These are phyloP conservation scores for Holacanthus passer DNA, from an alignment of 2,113 vertebrate genomes.

Conservation along the genomic window DNA sequence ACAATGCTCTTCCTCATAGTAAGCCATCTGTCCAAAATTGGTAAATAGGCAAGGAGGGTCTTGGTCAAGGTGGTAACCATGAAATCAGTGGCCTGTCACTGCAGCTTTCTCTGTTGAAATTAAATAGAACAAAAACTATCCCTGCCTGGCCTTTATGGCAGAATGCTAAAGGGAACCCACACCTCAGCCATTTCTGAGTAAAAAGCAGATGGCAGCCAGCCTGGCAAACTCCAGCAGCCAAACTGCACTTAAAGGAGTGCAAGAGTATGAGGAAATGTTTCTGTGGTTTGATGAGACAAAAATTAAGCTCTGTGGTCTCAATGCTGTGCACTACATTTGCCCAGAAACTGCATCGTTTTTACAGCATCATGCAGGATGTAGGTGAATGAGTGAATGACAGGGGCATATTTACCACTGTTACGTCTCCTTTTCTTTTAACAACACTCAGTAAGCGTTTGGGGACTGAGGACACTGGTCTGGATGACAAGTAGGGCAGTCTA, in stretches of 20 bases:
- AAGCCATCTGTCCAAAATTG: slow-evolving; percentile 18
- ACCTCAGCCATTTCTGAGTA: background rate
- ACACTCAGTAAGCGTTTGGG: no score
- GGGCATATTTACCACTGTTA: no score
- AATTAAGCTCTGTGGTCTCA: slow-evolving; percentile 17
- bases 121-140: slow-evolving; percentile 1
- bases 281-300: slow-evolving; percentile 24
- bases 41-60: slow-evolving; percentile 15
- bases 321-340: background rate
- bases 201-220: slow-evolving; percentile 27
- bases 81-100: slow-evolving; percentile 21
- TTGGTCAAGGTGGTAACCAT: slow-evolving; percentile 12
- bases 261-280: slow-evolving; percentile 25
- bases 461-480: no score
- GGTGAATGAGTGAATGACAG: background rate
- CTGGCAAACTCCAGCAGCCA: no score
- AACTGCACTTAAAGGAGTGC: slow-evolving; percentile 19
- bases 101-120: slow-evolving; percentile 33
- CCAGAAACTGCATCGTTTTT: slow-evolving; percentile 1
- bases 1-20: background rate
- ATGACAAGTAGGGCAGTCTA: no score
- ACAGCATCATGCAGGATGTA: slow-evolving; percentile 8
- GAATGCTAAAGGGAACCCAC: background rate
- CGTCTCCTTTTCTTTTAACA: no score
- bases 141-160: slow-evolving; percentile 13